Conservation (phyloP, 2,888 invertebrate species). For the Spodoptera littoralis region DNA sequence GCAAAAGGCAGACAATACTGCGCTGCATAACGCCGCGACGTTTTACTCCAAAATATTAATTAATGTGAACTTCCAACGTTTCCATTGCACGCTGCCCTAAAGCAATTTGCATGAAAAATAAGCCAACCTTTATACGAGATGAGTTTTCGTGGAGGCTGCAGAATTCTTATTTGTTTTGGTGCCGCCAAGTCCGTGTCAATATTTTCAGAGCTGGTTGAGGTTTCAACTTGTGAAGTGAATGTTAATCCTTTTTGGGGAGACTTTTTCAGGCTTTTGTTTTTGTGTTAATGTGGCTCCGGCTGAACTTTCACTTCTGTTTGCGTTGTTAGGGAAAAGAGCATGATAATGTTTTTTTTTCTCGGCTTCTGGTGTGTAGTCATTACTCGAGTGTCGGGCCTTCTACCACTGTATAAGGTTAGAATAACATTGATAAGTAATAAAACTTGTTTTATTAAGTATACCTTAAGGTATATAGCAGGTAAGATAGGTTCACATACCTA, state of each 20-base stretch:
- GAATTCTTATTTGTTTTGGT: slow-evolving; percentile 47
- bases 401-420: too few relatives aligned
- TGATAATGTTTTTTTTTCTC: slow-evolving; percentile 10
- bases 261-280: slow-evolving; percentile 42
- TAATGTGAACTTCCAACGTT: slow-evolving; percentile 9
- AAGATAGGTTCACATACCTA: too few relatives aligned
- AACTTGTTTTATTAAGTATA: too few relatives aligned
- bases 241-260: slow-evolving; percentile 47
- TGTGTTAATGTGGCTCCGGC: slow-evolving; percentile 32
- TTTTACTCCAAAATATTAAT: slow-evolving; percentile 35
- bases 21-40: slow-evolving; percentile 1
- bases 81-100: slow-evolving; percentile 33
- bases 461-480: too few relatives aligned
- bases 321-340: slow-evolving; percentile 25
- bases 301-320: slow-evolving; percentile 33
- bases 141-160: slow-evolving; percentile 35
- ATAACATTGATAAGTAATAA: neutral
- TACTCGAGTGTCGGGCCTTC: neutral
- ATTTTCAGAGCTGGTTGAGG: slow-evolving; percentile 50
- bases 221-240: slow-evolving; percentile 42
- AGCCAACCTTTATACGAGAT: slow-evolving; percentile 34
- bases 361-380: slow-evolving; percentile 1
- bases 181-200: slow-evolving; percentile 44
- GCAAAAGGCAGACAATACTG: neutral
- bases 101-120: slow-evolving; percentile 56